Evolutionary conservation across 2,888 invertebrate species (phyloP).

Genomic region (Hypomecis punctinalis): DNA sequence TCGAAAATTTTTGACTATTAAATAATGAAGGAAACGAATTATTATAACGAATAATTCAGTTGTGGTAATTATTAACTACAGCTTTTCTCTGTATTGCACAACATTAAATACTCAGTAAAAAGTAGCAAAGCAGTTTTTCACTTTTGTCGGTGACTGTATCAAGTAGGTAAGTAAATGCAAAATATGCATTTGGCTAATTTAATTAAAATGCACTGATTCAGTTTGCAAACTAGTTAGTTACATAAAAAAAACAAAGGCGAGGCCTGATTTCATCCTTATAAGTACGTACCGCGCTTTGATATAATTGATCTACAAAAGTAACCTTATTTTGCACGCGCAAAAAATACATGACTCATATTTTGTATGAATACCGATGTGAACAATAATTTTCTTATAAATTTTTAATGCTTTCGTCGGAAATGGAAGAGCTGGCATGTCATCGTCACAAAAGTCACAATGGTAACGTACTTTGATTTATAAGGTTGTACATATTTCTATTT

Average conservation of each 20-base stretch:
- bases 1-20: no score
- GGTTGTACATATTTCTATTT: not conserved
- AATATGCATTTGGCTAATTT: slow-evolving; percentile 22
- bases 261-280: slow-evolving; percentile 8
- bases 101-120: not conserved
- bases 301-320: not conserved
- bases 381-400: slow-evolving; percentile 25
- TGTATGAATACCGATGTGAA: not conserved
- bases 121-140: no score
- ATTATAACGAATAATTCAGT: no score
- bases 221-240: not conserved
- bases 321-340: slow-evolving; percentile 2
- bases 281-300: not conserved
- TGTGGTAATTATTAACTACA: no score
- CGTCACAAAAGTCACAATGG: slow-evolving; percentile 68
- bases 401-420: slow-evolving; percentile 67
- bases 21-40: no score
- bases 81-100: no score
- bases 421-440: slow-evolving; percentile 56
- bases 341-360: not conserved
- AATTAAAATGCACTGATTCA: slow-evolving; percentile 22
- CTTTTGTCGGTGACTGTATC: slow-evolving; percentile 12
- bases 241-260: slow-evolving; percentile 6
- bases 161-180: slow-evolving; percentile 7
- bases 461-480: slow-evolving; percentile 49